Base-by-base conservation (phyloP, 64 coral and sea anemone genomes). In the Pocillopora verrucosa region DNA sequence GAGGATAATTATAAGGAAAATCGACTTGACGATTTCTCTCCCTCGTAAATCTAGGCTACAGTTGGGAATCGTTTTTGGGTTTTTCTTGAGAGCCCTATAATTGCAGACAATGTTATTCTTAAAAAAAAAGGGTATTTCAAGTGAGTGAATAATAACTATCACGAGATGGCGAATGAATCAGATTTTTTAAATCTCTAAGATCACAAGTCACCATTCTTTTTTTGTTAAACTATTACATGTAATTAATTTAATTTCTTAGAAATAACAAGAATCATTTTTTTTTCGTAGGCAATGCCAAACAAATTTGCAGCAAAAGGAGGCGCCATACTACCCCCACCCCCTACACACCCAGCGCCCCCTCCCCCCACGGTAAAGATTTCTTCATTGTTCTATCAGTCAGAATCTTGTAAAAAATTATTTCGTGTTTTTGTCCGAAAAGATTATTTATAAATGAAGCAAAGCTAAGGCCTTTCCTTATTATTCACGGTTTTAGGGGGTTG, bases 271-370 rank as follows among this genome's bases (percentile, higher is more conserved):
- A 51, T 51, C 3, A 51, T 68, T 13, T 25, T 63, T 51, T 19
- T 57, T 90, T 62, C n/a, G n/a, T 56, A 96, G 94, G 94, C 94
- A 38, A 96, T 96, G 94, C 94, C 94, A 64, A 79, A 83, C 88
- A 93, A 83, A 73, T 87, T 78, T 80, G 56, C 92, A 69, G 57
- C 86, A 63, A 89, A 74, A 69, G 88, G 84, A 3, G 94, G 91
- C 12, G 69, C 65, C 36, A 70, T 89, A 65, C 61, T 96, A 41
- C 94, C 94, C 30, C 94, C 91, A 63, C 95, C 95, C 15, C 95
- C 95, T 11, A 87, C 91, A 3, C 90, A 96, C 59, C 78, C 91
- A 17, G 95, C 95, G 77, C 95, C 95, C 5, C 58, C 81, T 65
- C 95, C 95, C 59, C 95, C 91, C 5, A 87, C 74, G 86, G 38